Percentiles rank a stretch among this genome's conserved stretches.
Conservation (phyloP, 2,797 vertebrate genomes). For the Intellagama lesueurii region DNA sequence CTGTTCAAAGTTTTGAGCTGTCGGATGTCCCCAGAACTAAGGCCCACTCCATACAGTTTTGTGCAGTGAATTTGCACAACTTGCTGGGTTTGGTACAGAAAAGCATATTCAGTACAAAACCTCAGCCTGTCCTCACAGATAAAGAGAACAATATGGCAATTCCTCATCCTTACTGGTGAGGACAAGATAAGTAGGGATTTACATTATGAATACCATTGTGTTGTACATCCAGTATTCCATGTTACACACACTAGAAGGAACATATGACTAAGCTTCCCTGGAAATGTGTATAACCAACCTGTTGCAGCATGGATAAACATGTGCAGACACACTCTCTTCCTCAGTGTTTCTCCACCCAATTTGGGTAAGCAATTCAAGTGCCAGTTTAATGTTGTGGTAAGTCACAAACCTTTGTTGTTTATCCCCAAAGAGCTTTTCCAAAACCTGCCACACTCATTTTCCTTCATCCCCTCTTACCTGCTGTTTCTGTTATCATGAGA, state of each 20-base stretch:
- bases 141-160: too few relatives aligned
- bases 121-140: too few relatives aligned
- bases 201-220: too few relatives aligned
- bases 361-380: conserved; percentile 3
- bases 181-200: too few relatives aligned
- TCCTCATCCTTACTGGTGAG: too few relatives aligned
- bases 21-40: too few relatives aligned
- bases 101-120: too few relatives aligned
- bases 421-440: background rate
- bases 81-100: too few relatives aligned
- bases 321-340: background rate
- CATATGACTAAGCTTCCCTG: background rate
- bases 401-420: conserved; percentile 8
- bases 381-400: conserved; percentile 39
- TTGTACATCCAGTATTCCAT: background rate
- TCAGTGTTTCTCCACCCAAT: background rate
- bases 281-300: background rate
- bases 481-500: background rate
- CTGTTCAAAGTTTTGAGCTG: too few relatives aligned
- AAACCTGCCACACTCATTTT: background rate
- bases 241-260: background rate
- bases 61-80: too few relatives aligned
- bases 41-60: too few relatives aligned
- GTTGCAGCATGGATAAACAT: conserved; percentile 21
- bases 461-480: background rate